Base-by-base conservation (phyloP, 1,140 invertebrate genomes). In the Drosophila burlai region DNA sequence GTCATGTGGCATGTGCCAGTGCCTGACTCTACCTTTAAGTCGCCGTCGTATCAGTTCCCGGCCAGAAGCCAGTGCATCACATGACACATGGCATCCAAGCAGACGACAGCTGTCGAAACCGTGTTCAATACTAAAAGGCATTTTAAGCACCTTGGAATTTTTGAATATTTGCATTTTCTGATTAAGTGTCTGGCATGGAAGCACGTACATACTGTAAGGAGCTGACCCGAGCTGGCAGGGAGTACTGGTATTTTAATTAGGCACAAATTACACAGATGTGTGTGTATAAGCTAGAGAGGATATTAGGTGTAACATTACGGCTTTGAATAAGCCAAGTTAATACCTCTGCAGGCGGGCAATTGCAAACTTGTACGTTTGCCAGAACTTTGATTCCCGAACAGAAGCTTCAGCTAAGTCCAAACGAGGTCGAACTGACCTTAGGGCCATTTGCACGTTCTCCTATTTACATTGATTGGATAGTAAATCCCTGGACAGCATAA, bases 1-100 rank as follows among this genome's bases (percentile, higher is more conserved):
- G 63, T 68, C 75, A 77, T 77, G 64, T 77, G 74, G 61, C 62
- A 77, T 77, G 74, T 77, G 74, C 73, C 62, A 52, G 74, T 76
- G 29, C 46, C 49, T 52, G 49, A 1, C 16, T 18, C 62, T 55
- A 60, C 67, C 46, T 74, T 73, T 38, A 24, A 38, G 46, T 55
- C 24, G 47, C 9, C 26, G 49, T n/a, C 26, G 42, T 57, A 47
- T 71, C 67, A 57, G 36, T 57, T 55, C 29, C 40, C 38, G 29
- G 47, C 47, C 21, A 65, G 60, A 16, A 31, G 57, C 46, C 66
- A 67, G 47, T 71, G 47, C 63, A 67, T 67, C 61, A 67, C 63
- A 50, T 67, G 67, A 54, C 66, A 36, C 21, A 9, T 24, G 52
- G 34, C 52, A 38, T 9, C 49, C 49, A 21, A 42, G 34, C 46